Percentiles rank a stretch among this genome's conserved stretches.
phyloP scores from a whole-genome alignment of 23 tunicate genomes.

The Botrylloides violaceus region DNA sequence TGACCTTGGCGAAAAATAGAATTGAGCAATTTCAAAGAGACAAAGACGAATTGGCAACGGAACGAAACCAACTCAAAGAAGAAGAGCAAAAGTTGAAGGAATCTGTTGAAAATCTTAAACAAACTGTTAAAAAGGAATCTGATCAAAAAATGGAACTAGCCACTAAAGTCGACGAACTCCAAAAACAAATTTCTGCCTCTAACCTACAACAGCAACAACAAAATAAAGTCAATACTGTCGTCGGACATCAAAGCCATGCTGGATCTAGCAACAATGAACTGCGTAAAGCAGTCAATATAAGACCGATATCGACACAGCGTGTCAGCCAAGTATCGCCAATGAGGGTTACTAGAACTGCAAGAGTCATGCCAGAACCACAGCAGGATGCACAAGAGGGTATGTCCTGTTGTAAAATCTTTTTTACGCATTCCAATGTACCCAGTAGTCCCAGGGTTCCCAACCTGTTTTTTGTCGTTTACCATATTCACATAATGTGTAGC shows the following conservation, averaged over 20 bases:
- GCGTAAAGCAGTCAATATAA: constrained; percentile 47
- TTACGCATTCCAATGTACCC: neutral
- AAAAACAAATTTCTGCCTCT: constrained; percentile 26
- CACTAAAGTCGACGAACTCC: constrained; percentile 69
- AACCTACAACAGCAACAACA: constrained; percentile 20
- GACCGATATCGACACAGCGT: constrained; percentile 60
- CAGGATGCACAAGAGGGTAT: constrained; percentile 68
- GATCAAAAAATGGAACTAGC: constrained; percentile 54
- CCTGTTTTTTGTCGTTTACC: too few relatives aligned
- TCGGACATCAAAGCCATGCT: constrained; percentile 22
- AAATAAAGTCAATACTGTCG: constrained; percentile 20
- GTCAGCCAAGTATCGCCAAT: constrained; percentile 84
- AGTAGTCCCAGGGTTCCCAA: too few relatives aligned
- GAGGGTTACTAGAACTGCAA: constrained; percentile 63
- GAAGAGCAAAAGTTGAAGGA: constrained; percentile 38
- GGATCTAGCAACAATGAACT: constrained; percentile 23
- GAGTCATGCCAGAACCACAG: constrained; percentile 91
- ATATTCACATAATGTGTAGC: too few relatives aligned
- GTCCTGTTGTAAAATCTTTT: neutral
- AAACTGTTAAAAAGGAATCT: constrained; percentile 25
- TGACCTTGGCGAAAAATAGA: constrained; percentile 52
- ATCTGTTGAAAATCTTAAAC: constrained; percentile 28
- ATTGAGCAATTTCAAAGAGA: constrained; percentile 68
- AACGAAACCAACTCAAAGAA: constrained; percentile 31
- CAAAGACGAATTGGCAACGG: constrained; percentile 41